Evolutionary conservation across 2,797 vertebrate genomes (phyloP).

Genomic region (Enteromius radiatus): DNA sequence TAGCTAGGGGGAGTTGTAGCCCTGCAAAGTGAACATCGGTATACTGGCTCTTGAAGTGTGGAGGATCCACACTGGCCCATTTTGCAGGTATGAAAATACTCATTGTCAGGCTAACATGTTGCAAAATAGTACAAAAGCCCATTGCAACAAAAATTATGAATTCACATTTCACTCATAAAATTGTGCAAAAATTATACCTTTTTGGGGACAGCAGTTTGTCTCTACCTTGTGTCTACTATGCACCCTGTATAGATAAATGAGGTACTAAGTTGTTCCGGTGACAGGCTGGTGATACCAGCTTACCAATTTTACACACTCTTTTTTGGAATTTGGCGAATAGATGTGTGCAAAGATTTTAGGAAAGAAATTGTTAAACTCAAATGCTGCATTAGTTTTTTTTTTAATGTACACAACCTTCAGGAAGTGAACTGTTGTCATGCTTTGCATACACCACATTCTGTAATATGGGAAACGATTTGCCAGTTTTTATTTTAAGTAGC

Average conservation of each 20-base stretch:
- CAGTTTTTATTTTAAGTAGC: neutral
- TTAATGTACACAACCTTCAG: neutral
- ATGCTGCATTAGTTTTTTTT: neutral
- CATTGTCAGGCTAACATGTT: conserved; percentile 28
- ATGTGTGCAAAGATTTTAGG: neutral
- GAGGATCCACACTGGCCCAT: conserved; percentile 39
- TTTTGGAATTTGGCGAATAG: neutral
- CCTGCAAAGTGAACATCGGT: conserved; percentile 31
- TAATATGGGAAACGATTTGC: neutral
- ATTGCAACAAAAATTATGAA: neutral
- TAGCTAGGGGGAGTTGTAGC: conserved; percentile 60
- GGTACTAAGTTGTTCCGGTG: neutral
- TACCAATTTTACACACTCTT: neutral
- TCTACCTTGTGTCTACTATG: neutral
- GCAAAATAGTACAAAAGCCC: conserved; percentile 30
- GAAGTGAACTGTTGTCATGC: neutral
- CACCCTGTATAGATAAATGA: neutral
- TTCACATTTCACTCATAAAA: neutral
- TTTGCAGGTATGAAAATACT: conserved; percentile 43
- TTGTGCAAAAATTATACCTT: too few relatives aligned
- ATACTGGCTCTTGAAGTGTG: conserved; percentile 38
- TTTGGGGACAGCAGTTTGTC: neutral
- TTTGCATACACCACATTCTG: neutral
- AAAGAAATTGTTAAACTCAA: neutral
- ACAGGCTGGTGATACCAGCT: neutral